These are phyloP conservation scores for Hypsibius dujardini DNA, from an alignment of 1,140 invertebrate genomes.

Conservation along the genomic window DNA sequence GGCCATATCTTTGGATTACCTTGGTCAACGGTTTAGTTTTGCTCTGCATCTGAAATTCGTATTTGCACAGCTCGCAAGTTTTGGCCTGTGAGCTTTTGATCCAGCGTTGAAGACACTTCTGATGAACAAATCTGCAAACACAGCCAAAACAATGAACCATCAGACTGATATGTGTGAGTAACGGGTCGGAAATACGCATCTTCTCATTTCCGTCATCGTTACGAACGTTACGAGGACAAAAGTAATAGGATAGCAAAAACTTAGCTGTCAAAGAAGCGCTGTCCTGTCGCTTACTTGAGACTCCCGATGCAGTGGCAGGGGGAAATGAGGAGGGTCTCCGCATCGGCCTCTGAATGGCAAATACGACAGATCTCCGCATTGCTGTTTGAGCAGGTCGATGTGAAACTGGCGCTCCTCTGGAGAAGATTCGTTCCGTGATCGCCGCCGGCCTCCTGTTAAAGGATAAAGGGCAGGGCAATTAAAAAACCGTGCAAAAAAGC, in stretches of 20 bases:
- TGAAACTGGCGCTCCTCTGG: no score
- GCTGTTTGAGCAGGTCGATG: background rate
- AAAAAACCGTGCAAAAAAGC: no score
- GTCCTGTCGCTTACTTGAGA: conserved; percentile 21
- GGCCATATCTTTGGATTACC: conserved; percentile 37
- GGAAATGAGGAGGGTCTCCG: conserved; percentile 45
- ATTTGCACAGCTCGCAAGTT: conserved; percentile 87
- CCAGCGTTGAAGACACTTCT: conserved; percentile 85
- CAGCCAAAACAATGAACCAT: conserved; percentile 10
- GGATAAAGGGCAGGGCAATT: no score
- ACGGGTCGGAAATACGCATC: conserved; percentile 22
- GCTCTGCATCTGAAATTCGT: conserved; percentile 84
- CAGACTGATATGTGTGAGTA: conserved; percentile 22
- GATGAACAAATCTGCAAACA: conserved; percentile 78
- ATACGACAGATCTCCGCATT: conserved; percentile 44
- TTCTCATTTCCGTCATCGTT: conserved; percentile 7
- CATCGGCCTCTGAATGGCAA: conserved; percentile 71
- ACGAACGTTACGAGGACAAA: no score
- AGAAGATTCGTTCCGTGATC: no score
- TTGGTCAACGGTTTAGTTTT: conserved; percentile 85
- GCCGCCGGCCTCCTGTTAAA: no score
- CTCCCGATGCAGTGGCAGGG: conserved; percentile 27
- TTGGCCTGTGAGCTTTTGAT: conserved; percentile 80
- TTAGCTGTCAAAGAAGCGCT: background rate
- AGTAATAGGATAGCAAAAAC: background rate